Conservation (phyloP, 2,113 vertebrate species). For the Brachypteracias leptosomus region DNA sequence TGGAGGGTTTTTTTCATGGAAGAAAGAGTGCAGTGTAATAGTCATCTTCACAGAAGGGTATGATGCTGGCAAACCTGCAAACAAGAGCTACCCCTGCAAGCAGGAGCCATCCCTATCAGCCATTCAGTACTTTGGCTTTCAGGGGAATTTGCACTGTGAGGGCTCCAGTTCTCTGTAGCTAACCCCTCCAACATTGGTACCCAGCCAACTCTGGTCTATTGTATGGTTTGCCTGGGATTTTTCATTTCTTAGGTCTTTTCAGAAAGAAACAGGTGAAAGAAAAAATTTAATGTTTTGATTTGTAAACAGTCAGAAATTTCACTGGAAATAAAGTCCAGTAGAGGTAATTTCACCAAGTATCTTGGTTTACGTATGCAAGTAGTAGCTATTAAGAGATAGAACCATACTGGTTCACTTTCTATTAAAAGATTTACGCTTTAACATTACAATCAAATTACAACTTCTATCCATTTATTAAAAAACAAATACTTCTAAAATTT, state of each 20-base stretch:
- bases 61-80: neutral
- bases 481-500: neutral
- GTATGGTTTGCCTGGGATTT: neutral
- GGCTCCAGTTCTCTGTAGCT: neutral
- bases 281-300: neutral
- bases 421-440: neutral
- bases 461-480: neutral
- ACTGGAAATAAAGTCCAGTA: neutral
- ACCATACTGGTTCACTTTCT: neutral
- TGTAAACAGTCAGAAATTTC: neutral
- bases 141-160: neutral
- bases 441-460: neutral
- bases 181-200: neutral
- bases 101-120: neutral
- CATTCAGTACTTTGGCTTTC: neutral
- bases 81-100: neutral
- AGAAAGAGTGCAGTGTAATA: neutral
- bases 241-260: neutral
- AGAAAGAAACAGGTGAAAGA: neutral
- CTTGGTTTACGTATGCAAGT: neutral
- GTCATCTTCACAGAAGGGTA: neutral
- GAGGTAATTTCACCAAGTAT: neutral
- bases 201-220: neutral
- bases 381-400: neutral
- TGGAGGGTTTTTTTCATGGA: neutral